phyloP scores from a whole-genome alignment of 1,140 invertebrate genomes.

The Heliconius eleuchia region DNA sequence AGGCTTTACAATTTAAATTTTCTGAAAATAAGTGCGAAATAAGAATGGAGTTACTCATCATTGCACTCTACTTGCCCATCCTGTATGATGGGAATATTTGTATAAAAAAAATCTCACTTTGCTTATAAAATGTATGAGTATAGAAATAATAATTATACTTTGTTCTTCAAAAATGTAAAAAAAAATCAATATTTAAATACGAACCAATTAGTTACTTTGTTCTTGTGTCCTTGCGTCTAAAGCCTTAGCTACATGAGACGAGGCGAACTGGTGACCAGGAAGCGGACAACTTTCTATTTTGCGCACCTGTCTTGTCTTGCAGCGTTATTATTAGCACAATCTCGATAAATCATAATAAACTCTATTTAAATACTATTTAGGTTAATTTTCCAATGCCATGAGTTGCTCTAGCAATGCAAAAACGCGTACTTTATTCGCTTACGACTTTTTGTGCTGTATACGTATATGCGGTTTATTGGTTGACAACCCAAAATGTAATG shows the following conservation, averaged over 20 bases:
- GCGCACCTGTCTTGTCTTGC: slow-evolving; percentile 74
- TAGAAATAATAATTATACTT: not conserved
- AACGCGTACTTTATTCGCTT: slow-evolving; percentile 34
- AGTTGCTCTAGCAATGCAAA: slow-evolving; percentile 37
- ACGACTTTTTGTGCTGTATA: slow-evolving; percentile 19
- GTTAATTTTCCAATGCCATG: slow-evolving; percentile 39
- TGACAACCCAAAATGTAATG: not conserved
- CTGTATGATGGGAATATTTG: no score
- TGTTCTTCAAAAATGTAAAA: not conserved
- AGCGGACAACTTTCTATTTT: slow-evolving; percentile 80
- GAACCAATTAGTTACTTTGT: slow-evolving; percentile 18
- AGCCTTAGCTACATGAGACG: slow-evolving; percentile 57
- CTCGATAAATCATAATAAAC: slow-evolving; percentile 44
- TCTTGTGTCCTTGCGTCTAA: slow-evolving; percentile 60
- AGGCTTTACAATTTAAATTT: no score
- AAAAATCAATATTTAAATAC: not conserved
- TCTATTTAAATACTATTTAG: slow-evolving; percentile 37
- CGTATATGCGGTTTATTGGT: slow-evolving; percentile 13
- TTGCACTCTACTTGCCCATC: no score
- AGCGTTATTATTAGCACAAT: slow-evolving; percentile 51
- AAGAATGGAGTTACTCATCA: no score
- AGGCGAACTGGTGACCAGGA: slow-evolving; percentile 73
- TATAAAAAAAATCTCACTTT: no score
- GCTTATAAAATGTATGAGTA: not conserved
- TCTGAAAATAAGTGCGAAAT: no score